Evolutionary conservation across 2,888 invertebrate genomes (phyloP), one percentile per base, ranked within the genome.

Genomic region (Mystacides longicornis): DNA sequence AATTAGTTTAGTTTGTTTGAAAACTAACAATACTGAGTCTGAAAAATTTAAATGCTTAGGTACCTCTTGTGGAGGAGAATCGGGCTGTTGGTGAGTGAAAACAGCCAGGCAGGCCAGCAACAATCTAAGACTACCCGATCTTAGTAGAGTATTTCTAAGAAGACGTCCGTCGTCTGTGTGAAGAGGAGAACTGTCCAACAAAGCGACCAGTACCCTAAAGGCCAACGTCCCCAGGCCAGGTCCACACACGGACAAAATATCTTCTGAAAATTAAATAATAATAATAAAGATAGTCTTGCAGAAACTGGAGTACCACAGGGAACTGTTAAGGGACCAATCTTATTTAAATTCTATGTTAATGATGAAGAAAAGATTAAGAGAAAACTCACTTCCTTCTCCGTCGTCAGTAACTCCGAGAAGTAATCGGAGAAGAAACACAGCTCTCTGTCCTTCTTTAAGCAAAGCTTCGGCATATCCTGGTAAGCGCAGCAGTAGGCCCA

Each of bases 391-490:
- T 69, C 93, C 93, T 73, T 93, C 92, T 48, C 93, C 93, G 67
- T 94, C 93, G 65, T 93, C 92, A 2, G 90, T 87, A 4, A 93
- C 93, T 20, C 95, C 96, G 19, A 96, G 78, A 31, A 93, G 87
- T 50, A 96, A 77, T 3, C 94, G 77, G 61, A 96, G 75, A 59
- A 96, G 78, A 68, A 91, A 92, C 65, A 91, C 87, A 0, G 95
- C 95, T 60, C 87, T 83, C 62, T 89, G 81, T 64, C 89, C 86
- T 69, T 92, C 91, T 63, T 84, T 82, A 22, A 96, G 77, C 60
- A 96, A 71, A 45, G 93, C 89, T 68, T 91, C 93, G 0, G 94
- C 93, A 69, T 94, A 96, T 1, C 93, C 89, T 0, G 93, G 93
- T 64, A 96, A 74, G 63, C 93, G 81, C 20, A 96, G 78, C 69